Evolutionary conservation across 2,888 invertebrate species (phyloP).

Genomic region (Herminia tarsipennalis): DNA sequence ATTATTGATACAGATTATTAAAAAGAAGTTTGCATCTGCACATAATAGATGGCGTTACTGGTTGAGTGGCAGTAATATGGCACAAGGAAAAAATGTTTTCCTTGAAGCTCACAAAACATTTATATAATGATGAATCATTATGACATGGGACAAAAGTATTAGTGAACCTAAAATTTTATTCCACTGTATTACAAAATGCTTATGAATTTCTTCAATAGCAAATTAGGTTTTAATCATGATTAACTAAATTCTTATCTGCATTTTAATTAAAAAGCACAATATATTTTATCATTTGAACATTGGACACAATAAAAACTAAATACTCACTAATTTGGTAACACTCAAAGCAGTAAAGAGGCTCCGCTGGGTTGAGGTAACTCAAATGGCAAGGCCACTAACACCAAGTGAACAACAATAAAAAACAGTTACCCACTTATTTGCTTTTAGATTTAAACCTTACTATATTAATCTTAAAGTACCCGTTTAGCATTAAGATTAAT

Average conservation of each 20-base stretch:
- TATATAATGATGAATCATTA: too few species aligned
- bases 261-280: too few species aligned
- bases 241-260: too few species aligned
- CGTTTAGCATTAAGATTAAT: background rate
- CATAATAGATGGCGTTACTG: slow-evolving; percentile 52
- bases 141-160: too few species aligned
- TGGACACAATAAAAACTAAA: background rate
- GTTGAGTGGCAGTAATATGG: slow-evolving; percentile 14
- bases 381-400: slow-evolving; percentile 37
- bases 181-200: too few species aligned
- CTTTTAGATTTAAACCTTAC: background rate
- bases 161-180: too few species aligned
- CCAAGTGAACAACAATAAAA: slow-evolving; percentile 12
- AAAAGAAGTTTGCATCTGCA: background rate
- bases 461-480: slow-evolving; percentile 1
- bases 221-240: too few species aligned
- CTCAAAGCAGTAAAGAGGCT: slow-evolving; percentile 28
- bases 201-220: too few species aligned
- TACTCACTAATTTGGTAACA: slow-evolving; percentile 24
- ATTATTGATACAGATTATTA: too few species aligned
- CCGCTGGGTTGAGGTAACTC: slow-evolving; percentile 30
- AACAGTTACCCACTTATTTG: slow-evolving; percentile 4
- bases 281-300: too few species aligned
- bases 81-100: background rate
- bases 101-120: too few species aligned